Base-by-base conservation (phyloP, 2,797 vertebrate genomes). In the Pterois miles region DNA sequence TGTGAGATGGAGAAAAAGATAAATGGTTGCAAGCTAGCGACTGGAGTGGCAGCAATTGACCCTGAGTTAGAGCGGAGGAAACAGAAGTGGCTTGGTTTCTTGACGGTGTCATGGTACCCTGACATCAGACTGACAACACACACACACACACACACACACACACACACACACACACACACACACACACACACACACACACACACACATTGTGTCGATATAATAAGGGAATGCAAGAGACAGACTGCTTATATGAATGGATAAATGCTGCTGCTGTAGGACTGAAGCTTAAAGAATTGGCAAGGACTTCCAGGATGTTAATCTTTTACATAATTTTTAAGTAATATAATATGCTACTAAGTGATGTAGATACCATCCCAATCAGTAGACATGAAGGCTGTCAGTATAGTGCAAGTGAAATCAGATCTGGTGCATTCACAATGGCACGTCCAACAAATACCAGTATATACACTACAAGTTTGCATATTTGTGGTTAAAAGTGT, bases 1-100 rank as follows among this genome's bases (percentile, higher is more conserved):
- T 62, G 48, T 0, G 33, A 78, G 74, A 81, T 71, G 65, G 59
- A 70, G 68, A 71, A 29, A 69, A 65, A 76, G 79, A 88, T 73
- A 66, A 84, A 85, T 67, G 59, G 40, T 71, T 84, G 50, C 34
- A 74, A 65, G 77, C 79, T 54, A 65, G 69, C 77, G 40, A 65
- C 52, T 64, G 40, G 60, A 87, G 74, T 36, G 63, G 76, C 58
- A 88, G 63, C 68, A 76, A 53, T 78, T 87, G 82, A 90, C 85
- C 62, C 34, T 36, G 20, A 22, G 70, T 62, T 58, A 57, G 20
- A 78, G 71, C 11, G 18, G 53, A 82, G 76, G 59, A 75, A 86
- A 69, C 23, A 58, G 46, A 72, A 74, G 58, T 50, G 33, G 29
- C 69, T 62, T 23, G 36, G 16, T 71, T 53, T 78, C 72, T 80